phyloP scores from a whole-genome alignment of 2,797 vertebrate genomes.

The Hemitrygon akajei region DNA sequence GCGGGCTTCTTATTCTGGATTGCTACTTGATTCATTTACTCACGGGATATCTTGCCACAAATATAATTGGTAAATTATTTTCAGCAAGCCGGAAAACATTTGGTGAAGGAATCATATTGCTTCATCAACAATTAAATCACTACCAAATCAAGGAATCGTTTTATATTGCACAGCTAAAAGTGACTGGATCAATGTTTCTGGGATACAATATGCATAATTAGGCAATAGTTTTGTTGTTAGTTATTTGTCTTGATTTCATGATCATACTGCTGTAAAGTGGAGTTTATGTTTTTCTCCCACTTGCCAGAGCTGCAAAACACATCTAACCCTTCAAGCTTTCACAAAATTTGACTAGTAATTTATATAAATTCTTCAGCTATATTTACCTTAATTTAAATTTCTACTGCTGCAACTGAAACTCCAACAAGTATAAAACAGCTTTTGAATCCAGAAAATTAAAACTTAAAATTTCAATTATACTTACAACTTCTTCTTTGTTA shows the following conservation, averaged over 20 bases:
- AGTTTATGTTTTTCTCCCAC: background rate
- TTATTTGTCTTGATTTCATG: background rate
- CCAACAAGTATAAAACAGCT: background rate
- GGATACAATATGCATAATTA: background rate
- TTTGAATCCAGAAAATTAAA: background rate
- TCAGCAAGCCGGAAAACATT: background rate
- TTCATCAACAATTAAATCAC: background rate
- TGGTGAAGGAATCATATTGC: background rate
- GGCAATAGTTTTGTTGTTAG: background rate
- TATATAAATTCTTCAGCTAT: background rate
- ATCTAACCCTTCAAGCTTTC: background rate
- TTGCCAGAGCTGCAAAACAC: background rate
- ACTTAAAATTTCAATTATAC: background rate
- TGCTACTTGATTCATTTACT: background rate
- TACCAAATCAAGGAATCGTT: background rate
- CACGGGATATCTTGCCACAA: background rate
- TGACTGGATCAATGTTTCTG: background rate
- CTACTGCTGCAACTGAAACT: background rate
- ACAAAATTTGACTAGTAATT: background rate
- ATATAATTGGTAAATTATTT: background rate
- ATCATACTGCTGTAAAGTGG: background rate
- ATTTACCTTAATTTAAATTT: slow-evolving; percentile 16
- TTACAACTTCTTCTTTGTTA: background rate
- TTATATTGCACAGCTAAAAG: background rate
- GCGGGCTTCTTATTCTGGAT: background rate